Evolutionary conservation across 2,888 invertebrate species (phyloP), one percentile per base, ranked within the genome.

Genomic region (Mayetiola destructor): DNA sequence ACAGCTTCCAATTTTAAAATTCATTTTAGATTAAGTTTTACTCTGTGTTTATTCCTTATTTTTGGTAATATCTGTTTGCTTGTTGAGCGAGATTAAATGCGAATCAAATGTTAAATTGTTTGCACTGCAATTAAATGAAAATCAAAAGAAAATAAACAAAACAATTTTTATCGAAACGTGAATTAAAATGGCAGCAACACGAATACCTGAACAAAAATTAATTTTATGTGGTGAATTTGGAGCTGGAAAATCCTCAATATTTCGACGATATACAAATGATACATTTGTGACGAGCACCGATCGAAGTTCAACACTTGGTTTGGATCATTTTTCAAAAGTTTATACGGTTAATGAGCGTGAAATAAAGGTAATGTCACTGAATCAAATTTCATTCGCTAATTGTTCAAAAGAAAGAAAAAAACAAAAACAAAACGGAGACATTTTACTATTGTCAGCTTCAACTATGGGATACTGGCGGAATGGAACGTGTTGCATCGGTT

Each of bases 161-260:
- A n/a, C n/a, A n/a, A n/a, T n/a, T n/a, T n/a, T n/a, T n/a, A 23
- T 42, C n/a, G n/a, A 37, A 54, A 37, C 21, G 37, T n/a, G n/a
- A 5, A 16, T 48, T 48, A 27, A 40, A 62, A 89, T 89, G 90
- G 89, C 89, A 67, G 80, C 84, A 65, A 80, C 86, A 58, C 85
- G 83, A 73, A 80, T 85, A 64, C 89, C 90, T 23, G 87, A 88
- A 65, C 82, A 88, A 64, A 93, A 94, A 80, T 87, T 95, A 36
- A 94, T 95, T 67, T 76, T 95, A 59, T 92, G 91, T 72, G 94
- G 95, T 39, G 94, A 95, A 76, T 95, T 89, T 74, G 93, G 94
- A 58, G 94, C 93, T 21, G 94, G 95, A 36, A 95, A 95, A 75
- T 91, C 88, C 69, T 93, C 93, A 21, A 74, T 94, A 63, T 95